A percentile compares a stretch with the other conserved stretches of the same genome.
Evolutionary conservation across 2,113 vertebrate genomes (phyloP).

Genomic region (Forbesichthys agassizii): DNA sequence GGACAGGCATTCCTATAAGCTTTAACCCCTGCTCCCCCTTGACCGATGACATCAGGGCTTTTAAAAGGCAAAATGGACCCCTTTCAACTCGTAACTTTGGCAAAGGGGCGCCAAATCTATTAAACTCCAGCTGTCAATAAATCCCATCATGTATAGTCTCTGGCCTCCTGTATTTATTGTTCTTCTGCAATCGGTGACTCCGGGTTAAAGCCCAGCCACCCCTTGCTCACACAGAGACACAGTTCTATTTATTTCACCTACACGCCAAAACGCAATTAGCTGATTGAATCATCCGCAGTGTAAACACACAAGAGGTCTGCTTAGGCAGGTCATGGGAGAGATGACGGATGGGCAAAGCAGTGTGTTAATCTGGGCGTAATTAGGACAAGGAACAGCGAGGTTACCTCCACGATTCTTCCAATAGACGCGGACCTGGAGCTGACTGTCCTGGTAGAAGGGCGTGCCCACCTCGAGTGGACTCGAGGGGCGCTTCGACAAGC

Average conservation of each 20-base stretch:
- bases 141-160: conserved; percentile 36
- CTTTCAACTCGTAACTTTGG: conserved; percentile 27
- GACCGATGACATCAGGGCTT: conserved; percentile 64
- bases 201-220: conserved; percentile 31
- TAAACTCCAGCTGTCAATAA: conserved; percentile 73
- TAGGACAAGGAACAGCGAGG: conserved; percentile 38
- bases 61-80: conserved; percentile 58
- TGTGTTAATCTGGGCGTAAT: conserved; percentile 49
- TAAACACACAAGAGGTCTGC: conserved; percentile 37
- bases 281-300: conserved; percentile 37
- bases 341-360: conserved; percentile 44
- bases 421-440: conserved; percentile 92
- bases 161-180: conserved; percentile 65
- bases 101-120: conserved; percentile 52
- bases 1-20: conserved; percentile 54
- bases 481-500: conserved; percentile 75
- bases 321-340: conserved; percentile 24
- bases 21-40: conserved; percentile 54
- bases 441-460: conserved; percentile 89
- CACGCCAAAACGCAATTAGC: conserved; percentile 32
- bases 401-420: conserved; percentile 93
- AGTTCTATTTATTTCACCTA: conserved; percentile 54
- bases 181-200: conserved; percentile 65
- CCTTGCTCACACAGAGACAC: conserved; percentile 45
- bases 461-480: conserved; percentile 87